phyloP scores from a whole-genome alignment of 1,140 invertebrate species.

The Choristoneura fumiferana region DNA sequence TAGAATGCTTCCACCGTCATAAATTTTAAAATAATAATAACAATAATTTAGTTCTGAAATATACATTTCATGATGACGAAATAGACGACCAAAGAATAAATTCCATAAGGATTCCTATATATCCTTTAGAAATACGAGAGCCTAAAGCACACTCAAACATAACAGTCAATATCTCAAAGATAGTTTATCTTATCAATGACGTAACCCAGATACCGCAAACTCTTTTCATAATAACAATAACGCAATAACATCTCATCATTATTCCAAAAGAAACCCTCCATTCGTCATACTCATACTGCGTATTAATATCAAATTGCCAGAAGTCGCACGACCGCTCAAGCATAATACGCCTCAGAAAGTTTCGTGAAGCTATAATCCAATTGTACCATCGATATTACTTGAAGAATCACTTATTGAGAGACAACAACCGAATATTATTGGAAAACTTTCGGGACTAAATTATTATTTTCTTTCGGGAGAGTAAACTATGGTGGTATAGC shows the following conservation, averaged over 20 bases:
- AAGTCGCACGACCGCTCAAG: slow-evolving; percentile 6
- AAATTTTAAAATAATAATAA: no score
- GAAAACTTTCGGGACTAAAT: background rate
- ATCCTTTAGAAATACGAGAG: no score
- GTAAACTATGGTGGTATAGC: no score
- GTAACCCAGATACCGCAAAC: background rate
- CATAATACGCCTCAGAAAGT: slow-evolving; percentile 11
- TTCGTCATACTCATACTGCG: slow-evolving; percentile 7
- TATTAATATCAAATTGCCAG: slow-evolving; percentile 18
- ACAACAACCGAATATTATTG: slow-evolving; percentile 20
- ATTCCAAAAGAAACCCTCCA: slow-evolving; percentile 7
- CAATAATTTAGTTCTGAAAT: no score
- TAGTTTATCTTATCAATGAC: no score
- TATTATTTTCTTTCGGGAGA: no score
- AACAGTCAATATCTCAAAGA: no score
- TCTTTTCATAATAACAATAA: background rate
- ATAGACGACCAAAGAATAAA: no score
- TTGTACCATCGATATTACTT: slow-evolving; percentile 25
- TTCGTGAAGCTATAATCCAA: slow-evolving; percentile 22
- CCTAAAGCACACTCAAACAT: no score
- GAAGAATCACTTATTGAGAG: slow-evolving; percentile 23
- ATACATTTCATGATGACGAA: no score
- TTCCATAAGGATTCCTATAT: no score
- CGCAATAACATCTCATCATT: slow-evolving; percentile 13
- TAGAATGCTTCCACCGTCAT: no score